These are phyloP conservation scores for Drosophila testacea DNA, from an alignment of 2,888 invertebrate species.

Conservation along the genomic window DNA sequence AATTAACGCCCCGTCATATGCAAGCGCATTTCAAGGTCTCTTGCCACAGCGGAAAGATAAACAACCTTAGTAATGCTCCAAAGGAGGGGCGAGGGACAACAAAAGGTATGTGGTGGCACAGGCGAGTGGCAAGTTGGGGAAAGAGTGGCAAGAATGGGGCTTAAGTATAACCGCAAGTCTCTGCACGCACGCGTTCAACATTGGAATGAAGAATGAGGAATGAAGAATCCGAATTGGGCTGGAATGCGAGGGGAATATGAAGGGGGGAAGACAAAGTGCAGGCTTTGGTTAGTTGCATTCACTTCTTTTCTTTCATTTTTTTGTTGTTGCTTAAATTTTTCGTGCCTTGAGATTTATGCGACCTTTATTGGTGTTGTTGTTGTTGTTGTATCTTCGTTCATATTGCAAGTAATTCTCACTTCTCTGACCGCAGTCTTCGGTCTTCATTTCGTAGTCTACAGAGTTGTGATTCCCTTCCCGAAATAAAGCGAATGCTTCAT, in stretches of 20 bases:
- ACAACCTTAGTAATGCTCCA: constrained; percentile 34
- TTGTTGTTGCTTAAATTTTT: constrained; percentile 68
- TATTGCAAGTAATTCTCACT: constrained; percentile 27
- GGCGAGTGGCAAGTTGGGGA: neutral
- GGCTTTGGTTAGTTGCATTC: constrained; percentile 1
- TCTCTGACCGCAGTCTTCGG: constrained; percentile 6
- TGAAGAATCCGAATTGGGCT: constrained; percentile 36
- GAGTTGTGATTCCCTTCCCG: constrained; percentile 21
- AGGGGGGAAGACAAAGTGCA: neutral
- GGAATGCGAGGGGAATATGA: neutral
- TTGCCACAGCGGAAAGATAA: constrained; percentile 49
- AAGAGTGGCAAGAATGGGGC: neutral
- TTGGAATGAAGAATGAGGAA: constrained; percentile 19
- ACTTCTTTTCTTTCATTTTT: neutral
- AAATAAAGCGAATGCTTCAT: constrained; percentile 54
- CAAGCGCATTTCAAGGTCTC: constrained; percentile 72
- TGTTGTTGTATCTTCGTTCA: constrained; percentile 6
- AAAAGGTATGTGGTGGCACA: constrained; percentile 21
- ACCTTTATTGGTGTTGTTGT: constrained; percentile 32
- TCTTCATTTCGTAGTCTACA: constrained; percentile 7
- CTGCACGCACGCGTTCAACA: constrained; percentile 60
- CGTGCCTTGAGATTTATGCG: constrained; percentile 73
- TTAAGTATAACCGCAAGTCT: constrained; percentile 49
- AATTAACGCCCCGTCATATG: constrained; percentile 79
- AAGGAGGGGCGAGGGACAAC: neutral